Base-by-base conservation (phyloP, 2,797 vertebrate species). In the Sebastes kiyomatsui region DNA sequence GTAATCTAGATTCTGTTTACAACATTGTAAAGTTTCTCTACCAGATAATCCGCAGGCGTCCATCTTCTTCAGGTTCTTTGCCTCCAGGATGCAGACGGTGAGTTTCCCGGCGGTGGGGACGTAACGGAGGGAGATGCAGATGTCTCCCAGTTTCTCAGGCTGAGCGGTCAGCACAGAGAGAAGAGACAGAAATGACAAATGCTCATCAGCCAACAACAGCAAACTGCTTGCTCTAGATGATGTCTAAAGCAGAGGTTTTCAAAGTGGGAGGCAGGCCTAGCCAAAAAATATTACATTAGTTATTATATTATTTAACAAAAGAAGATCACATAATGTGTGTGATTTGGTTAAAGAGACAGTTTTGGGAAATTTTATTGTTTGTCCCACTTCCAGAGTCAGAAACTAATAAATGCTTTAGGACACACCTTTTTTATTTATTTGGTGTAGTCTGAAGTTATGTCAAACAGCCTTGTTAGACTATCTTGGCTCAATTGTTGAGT, bases 1-100 rank as follows among this genome's bases (percentile, higher is more conserved):
- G 6, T n/a, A 12, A 52, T 71, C 2, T 25, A 25, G 5, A 42
- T 68, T 52, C 3, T 35, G 7, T 56, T 56, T 3, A 49, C 20
- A 69, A 10, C 25, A 25, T 3, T 46, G 22, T 14, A 28, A 66
- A 7, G 67, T 80, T 60, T 71, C 27, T 91, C 56, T 87, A 99
- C 99, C 99, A 91, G 99, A 99, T 82, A 99, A 96, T 79, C 99
- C 98, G 2, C 98, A 98, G 0, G 99, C 98, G 3, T 99, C 99
- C 98, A 99, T 99, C 95, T 99, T 99, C 95, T 99, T 99, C 85
- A 99, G 95, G 93, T 99, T 99, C 95, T 99, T 99, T 80, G 98
- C 99, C 88, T 99, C 99, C 88, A 99, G 96, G 91, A 99, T 99
- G 90, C 98, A 99, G 89, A 99, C 98, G 0, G 98, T 99, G 87